Evolutionary conservation across 2,888 invertebrate species (phyloP), one percentile per base, ranked within the genome.

Genomic region (Diarsia dahlii): DNA sequence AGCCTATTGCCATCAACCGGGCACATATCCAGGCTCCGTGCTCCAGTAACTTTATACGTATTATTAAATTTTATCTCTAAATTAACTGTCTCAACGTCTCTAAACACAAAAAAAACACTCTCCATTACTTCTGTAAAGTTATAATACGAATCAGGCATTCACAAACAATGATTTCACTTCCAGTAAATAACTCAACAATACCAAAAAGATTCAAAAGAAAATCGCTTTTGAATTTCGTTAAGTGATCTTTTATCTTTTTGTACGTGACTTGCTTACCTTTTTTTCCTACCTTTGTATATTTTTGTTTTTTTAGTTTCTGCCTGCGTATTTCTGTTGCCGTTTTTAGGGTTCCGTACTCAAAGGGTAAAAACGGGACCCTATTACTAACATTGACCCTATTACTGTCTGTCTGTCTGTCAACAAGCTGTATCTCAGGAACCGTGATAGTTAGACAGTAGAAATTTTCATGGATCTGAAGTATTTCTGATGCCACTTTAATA

Each of bases 211-310:
- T 60, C 48, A 81, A 66, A 81, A 74, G 68, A 69, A 82, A 76
- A 69, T 54, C 52, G 28, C 60, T 62, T 80, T 65, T 60, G 77
- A 76, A 54, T 80, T 54, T 65, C 45, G 65, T 65, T 82, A 82
- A 79, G 82, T 79, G 75, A 65, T 76, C 76, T 82, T 69, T 77
- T 80, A 82, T 80, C 79, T 82, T 76, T 60, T 48, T 34, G 60
- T 48, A 77, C 69, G 28, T 82, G 82, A 69, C 82, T 82, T 66
- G 78, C 78, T 66, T 69, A 69, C 69, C 45, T 46, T 81, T 78
- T 66, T 66, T 63, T 20, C 62, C 13, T 46, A 46, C 34, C n/a
- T 63, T 58, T 60, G 58, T 79, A 60, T 66, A 73, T 77, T 72
- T 28, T 28, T 28, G 28, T 28, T 28, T 28, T 28, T 46, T 28